A percentile compares a stretch with the other conserved stretches of the same genome.
These are phyloP conservation scores for Microcebus tavaratra DNA, from an alignment of 2,113 vertebrate genomes.

Conservation along the genomic window DNA sequence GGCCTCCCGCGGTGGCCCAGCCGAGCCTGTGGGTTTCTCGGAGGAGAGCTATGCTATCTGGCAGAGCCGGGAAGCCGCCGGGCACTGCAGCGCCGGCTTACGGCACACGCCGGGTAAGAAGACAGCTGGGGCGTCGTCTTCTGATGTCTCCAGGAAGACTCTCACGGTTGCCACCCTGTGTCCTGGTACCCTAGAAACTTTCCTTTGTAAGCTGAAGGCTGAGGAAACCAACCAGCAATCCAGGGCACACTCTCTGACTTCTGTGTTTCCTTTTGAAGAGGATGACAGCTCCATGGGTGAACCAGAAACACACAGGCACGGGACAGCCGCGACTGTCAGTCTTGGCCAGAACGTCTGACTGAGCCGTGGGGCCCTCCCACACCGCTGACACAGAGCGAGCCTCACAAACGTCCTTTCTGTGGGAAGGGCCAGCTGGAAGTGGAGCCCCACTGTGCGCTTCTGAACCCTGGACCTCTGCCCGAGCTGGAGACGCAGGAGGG, in stretches of 20 bases:
- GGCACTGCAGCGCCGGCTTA: neutral
- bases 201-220: neutral
- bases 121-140: neutral
- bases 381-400: neutral
- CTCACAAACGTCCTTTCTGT: neutral
- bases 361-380: neutral
- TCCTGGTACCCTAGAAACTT: neutral
- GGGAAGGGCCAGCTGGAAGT: neutral
- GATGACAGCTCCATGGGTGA: neutral
- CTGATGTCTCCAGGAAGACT: neutral
- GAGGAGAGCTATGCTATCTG: neutral
- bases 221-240: neutral
- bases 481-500: neutral
- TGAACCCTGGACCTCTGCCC: neutral
- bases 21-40: neutral
- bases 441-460: neutral
- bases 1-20: neutral
- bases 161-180: rapidly evolving
- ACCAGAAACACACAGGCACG: neutral
- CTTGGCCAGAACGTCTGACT: neutral
- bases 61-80: neutral
- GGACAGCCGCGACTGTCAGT: neutral
- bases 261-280: neutral
- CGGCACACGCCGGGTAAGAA: neutral
- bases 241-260: neutral